Evolutionary conservation across 2,113 vertebrate species (phyloP), one percentile per base, ranked within the genome.

Genomic region (Leiothrix lutea): DNA sequence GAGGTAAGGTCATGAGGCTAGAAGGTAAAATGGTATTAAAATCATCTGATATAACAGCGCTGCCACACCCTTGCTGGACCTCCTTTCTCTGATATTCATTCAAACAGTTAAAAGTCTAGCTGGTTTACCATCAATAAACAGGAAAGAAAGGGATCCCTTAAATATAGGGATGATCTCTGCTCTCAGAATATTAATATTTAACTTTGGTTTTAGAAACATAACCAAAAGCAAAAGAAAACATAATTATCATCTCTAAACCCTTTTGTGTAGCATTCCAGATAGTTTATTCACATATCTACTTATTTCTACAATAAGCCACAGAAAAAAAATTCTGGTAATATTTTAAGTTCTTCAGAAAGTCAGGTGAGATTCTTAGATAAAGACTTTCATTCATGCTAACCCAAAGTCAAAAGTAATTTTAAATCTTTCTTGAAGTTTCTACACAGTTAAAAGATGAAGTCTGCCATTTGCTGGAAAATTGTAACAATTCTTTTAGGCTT

Each of bases 361-460:
- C 8, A 3, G 81, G 86, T 86, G n/a, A 40, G 33, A 88, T 94
- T 75, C 86, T 90, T 53, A 93, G 31, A n/a, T 89, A 78, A 93
- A 86, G 86, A 61, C 53, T 90, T 96, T 73, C 44, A 85, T 87
- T 97, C 42, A 64, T n/a, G 36, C 48, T 88, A 97, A 97, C 60
- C 79, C 26, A 85, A 54, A 84, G 57, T 82, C 88, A 96, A 96
- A 95, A 96, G 83, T 84, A 86, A 96, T 97, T 98, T 97, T 95
- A 92, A 98, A 96, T 96, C 83, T 94, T 98, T 96, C 82, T 96
- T 88, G 73, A 94, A 88, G 84, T 92, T 97, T 96, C 95, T 92
- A 96, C 25, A 89, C 77, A 83, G 75, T 83, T 97, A 96, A 96
- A 96, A 97, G 72, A 89, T 40, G 91, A 96, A 97, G 90, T 96